phyloP scores from a whole-genome alignment of 2,888 invertebrate species.

The Uloborus plumipes region DNA sequence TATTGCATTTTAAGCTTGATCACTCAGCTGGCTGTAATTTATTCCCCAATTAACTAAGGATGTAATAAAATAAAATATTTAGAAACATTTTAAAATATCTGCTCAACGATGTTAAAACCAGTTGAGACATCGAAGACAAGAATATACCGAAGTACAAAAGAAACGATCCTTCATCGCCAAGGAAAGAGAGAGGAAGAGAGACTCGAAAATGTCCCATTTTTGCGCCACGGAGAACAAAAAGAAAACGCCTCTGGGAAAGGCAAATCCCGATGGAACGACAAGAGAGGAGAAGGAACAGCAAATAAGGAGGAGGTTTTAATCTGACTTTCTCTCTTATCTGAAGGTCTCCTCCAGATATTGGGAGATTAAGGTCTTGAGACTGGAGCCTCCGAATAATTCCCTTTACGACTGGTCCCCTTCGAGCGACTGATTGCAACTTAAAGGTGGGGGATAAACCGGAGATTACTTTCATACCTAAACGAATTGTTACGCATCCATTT shows the following conservation, averaged over 20 bases:
- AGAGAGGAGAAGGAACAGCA: conserved; percentile 1
- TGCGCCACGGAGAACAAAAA: conserved; percentile 6
- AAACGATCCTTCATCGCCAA: too few species aligned
- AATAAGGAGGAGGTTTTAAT: conserved; percentile 12
- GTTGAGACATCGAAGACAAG: too few species aligned
- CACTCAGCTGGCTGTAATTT: too few species aligned
- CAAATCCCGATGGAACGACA: conserved; percentile 5
- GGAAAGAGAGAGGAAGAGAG: too few species aligned
- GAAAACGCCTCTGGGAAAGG: conserved; percentile 5
- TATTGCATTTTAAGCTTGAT: too few species aligned
- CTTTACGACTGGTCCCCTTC: conserved; percentile 35
- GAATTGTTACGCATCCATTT: conserved; percentile 26
- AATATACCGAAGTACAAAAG: too few species aligned
- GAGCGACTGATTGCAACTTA: conserved; percentile 29
- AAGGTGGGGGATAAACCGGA: conserved; percentile 21
- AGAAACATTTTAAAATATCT: too few species aligned
- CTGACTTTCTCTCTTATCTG: conserved; percentile 49
- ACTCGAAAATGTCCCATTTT: not conserved
- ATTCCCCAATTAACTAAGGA: too few species aligned
- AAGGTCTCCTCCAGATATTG: conserved; percentile 50
- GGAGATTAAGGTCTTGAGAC: conserved; percentile 56
- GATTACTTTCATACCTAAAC: conserved; percentile 30
- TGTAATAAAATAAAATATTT: too few species aligned
- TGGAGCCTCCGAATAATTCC: conserved; percentile 37
- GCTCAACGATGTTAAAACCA: too few species aligned